Base-by-base conservation (phyloP, 2,888 invertebrate species). In the Eupeodes luniger region DNA sequence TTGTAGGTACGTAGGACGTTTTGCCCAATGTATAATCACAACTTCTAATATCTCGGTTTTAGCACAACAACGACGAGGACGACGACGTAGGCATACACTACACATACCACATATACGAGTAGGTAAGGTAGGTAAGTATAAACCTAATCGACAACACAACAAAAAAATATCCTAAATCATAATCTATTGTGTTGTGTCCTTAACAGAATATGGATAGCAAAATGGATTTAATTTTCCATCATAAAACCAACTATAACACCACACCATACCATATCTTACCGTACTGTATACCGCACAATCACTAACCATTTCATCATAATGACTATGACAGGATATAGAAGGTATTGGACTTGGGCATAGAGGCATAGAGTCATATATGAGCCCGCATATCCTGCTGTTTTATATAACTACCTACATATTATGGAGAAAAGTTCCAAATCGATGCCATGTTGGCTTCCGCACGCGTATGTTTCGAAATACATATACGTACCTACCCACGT, bases 221-320 rank as follows among this genome's bases (percentile, higher is more conserved):
- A 86, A 79, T 36, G 75, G 59, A 83, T 75, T 87, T 87, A 87
- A 83, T 83, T 87, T 76, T 67, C 79, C 67, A 76, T 87, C 76
- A 72, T 51, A 72, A 78, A 49, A 61, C 59, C 5, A 67, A 12
- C 62, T 49, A 36, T 6, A 16, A 1, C 5, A 40, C 40, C 40
- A 36, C n/a, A 75, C 36, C 11, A 44, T 36, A 40, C 40, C 47
- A 27, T 27, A 27, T 27, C 27, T 2, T 27, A 27, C 27, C 27
- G 2, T 27, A 27, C 27, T 27, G 27, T 27, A 7, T 14, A 34
- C n/a, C 51, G 27, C 16, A 47, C 49, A 34, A 44, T 19, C 34
- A 44, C 49, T 44, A 40, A 62, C 16, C 51, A 51, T 59, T 62
- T 76, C 70, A 82, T 82, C 67, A 74, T 76, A 57, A 59, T 74